These are phyloP conservation scores for Champsocephalus gunnari DNA, from an alignment of 2,797 vertebrate species.

Conservation along the genomic window DNA sequence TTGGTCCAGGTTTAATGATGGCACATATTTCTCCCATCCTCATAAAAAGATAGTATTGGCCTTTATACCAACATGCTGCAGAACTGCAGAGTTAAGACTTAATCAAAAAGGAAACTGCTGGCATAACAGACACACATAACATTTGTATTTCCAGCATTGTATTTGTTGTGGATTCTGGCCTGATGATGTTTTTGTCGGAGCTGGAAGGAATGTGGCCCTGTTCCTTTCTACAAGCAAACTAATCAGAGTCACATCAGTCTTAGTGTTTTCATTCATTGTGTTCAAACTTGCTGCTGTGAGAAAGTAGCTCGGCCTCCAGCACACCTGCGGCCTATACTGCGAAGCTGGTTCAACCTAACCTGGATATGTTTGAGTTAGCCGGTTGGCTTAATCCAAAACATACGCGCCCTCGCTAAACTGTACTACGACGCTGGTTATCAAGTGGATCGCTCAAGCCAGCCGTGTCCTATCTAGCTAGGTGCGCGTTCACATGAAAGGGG, in stretches of 20 bases:
- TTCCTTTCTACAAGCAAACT: neutral
- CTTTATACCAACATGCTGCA: neutral
- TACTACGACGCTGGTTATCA: too few species aligned
- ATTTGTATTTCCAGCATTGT: neutral
- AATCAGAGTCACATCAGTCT: neutral
- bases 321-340: neutral
- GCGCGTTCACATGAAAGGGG: too few species aligned
- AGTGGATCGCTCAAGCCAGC: too few species aligned
- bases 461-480: too few species aligned
- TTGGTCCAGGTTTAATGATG: rapidly evolving
- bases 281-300: neutral
- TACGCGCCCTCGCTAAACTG: too few species aligned
- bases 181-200: neutral
- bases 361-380: too few species aligned
- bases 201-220: neutral
- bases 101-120: neutral
- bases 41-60: neutral
- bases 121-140: neutral
- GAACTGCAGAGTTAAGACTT: neutral
- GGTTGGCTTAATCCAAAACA: too few species aligned
- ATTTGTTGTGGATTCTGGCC: neutral
- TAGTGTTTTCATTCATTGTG: neutral
- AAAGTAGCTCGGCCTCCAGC: neutral
- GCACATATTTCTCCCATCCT: neutral
- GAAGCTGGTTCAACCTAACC: too few species aligned